Conservation (phyloP, 2,113 vertebrate species). For the Pluvialis apricaria region DNA sequence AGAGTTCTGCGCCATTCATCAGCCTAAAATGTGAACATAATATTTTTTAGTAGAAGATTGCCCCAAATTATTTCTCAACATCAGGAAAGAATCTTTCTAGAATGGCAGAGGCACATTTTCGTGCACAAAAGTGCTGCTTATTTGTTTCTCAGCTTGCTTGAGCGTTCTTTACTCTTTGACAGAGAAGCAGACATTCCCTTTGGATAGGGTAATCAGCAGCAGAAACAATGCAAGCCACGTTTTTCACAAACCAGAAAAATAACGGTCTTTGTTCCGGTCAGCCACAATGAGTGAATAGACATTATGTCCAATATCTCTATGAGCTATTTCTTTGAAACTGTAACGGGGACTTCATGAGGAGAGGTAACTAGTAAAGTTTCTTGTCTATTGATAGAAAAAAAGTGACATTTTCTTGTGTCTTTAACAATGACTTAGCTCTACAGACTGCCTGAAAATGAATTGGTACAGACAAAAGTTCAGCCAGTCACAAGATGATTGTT, state of each 20-base stretch:
- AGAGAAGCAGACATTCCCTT: conserved; percentile 29
- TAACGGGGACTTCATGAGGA: not conserved
- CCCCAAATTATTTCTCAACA: not conserved
- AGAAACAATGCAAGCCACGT: not conserved
- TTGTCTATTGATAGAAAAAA: conserved; percentile 2
- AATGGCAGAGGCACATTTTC: not conserved
- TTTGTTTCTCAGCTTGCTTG: not conserved
- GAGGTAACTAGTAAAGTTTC: not conserved
- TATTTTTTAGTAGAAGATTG: not conserved
- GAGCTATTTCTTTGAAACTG: not conserved
- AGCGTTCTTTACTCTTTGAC: not conserved
- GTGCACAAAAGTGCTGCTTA: not conserved
- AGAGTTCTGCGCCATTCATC: not conserved
- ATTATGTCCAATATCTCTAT: not conserved
- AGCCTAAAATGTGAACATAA: not conserved
- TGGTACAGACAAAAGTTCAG: not conserved
- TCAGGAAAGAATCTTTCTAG: not conserved
- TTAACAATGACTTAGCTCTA: not conserved
- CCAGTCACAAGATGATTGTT: not conserved
- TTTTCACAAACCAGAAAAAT: conserved; percentile 20
- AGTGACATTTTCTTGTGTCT: not conserved
- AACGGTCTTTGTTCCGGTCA: not conserved
- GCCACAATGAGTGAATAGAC: not conserved
- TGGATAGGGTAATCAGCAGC: conserved; percentile 24
- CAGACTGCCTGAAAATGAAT: not conserved